Evolutionary conservation across 2,888 invertebrate species (phyloP).

Genomic region (Anthophora plumipes): DNA sequence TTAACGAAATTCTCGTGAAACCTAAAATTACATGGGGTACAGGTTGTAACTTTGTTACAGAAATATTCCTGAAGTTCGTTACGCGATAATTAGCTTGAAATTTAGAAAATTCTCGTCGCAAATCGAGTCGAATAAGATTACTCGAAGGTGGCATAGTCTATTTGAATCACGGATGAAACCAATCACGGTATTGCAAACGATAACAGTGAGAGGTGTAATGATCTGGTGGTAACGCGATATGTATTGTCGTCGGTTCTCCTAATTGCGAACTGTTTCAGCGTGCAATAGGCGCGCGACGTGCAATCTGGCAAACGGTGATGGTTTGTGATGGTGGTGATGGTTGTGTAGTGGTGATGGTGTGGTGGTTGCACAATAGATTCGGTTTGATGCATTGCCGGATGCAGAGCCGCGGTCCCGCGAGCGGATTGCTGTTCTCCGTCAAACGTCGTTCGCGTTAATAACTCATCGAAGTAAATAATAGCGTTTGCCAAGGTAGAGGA

Average conservation of each 20-base stretch:
- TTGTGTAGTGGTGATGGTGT: conserved; percentile 62
- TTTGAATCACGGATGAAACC: conserved; percentile 20
- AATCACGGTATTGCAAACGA: conserved; percentile 59
- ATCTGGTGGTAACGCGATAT: conserved; percentile 55
- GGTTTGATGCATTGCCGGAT: conserved; percentile 77
- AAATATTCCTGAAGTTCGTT: no score
- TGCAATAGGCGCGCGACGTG: conserved; percentile 56
- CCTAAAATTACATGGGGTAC: no score
- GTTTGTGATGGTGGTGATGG: conserved; percentile 58
- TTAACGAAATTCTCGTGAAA: no score
- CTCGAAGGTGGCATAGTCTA: neutral
- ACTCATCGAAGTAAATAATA: conserved; percentile 71
- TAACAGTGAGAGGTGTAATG: conserved; percentile 59
- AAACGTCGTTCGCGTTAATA: conserved; percentile 69
- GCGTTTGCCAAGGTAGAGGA: conserved; percentile 51
- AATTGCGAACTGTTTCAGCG: conserved; percentile 67
- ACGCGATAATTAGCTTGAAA: no score
- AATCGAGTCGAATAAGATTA: neutral
- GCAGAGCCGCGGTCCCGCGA: conserved; percentile 70
- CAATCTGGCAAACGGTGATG: conserved; percentile 63
- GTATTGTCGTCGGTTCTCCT: conserved; percentile 62
- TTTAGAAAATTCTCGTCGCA: no score
- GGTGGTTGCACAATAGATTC: conserved; percentile 77
- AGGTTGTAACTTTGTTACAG: no score
- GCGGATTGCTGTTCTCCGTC: conserved; percentile 66